Evolutionary conservation across 1,140 invertebrate genomes (phyloP), one percentile per base, ranked within the genome.

Genomic region (Penaeus indicus): DNA sequence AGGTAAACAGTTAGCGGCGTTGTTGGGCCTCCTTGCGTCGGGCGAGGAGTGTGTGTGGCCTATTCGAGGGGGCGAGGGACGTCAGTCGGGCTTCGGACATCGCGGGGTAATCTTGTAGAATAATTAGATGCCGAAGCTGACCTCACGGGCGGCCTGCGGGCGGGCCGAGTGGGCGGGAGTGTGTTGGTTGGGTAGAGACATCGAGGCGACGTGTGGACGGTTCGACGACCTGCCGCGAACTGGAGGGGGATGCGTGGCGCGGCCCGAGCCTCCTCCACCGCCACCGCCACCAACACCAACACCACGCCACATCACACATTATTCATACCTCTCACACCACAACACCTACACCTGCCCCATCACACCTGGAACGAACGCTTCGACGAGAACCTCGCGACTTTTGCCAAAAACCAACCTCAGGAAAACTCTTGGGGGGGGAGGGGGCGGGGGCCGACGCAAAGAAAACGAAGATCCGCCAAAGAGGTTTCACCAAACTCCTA

Each of bases 181-280:
- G 85, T 86, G 78, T 67, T 64, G 85, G 78, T 54, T 86, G 63
- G 78, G 78, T 86, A 25, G 85, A 86, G 85, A 81, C 85, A 86
- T 86, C 62, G 62, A 78, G 64, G 78, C 85, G 38, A 86, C 85
- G 85, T 86, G 85, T 86, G 85, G 85, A 86, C 85, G 85, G 85
- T 77, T 69, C 85, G 77, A 86, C 78, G 78, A 38, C 62, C 78
- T 86, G 85, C 78, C 85, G 85, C 38, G 85, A 86, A 86, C 85
- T 86, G 85, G 62, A 47, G 22, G 78, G 80, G 62, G 62, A 80
- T 81, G 78, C 85, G 85, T 86, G 85, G 38, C 78, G 78, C 21
- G 27, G 60, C 77, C 72, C 72, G 27, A 38, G 72, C 72, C 25
- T n/a, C 72, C 72, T 32, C 72, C 75, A 72, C 61, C 54, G 16